These are phyloP conservation scores for Phoenicopterus ruber DNA, from an alignment of 2,113 vertebrate genomes.

Conservation along the genomic window DNA sequence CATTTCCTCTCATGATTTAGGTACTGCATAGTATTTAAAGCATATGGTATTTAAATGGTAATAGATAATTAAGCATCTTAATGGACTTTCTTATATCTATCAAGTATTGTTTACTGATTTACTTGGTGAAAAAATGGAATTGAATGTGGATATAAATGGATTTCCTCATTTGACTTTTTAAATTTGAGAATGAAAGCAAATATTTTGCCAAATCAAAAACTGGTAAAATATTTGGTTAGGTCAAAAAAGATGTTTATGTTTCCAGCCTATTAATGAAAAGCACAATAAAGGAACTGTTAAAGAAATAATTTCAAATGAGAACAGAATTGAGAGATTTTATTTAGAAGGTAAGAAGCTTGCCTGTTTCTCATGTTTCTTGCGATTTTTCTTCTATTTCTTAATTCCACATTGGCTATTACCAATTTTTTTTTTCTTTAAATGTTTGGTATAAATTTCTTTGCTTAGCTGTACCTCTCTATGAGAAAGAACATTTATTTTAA, in stretches of 20 bases:
- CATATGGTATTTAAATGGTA: neutral
- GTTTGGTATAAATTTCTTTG: neutral
- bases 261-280: neutral
- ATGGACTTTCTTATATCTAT: neutral
- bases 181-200: neutral
- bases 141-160: neutral
- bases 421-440: neutral
- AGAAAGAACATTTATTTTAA: neutral
- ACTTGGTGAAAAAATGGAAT: neutral
- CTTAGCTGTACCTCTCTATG: neutral
- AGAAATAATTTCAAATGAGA: neutral
- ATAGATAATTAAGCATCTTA: conserved; percentile 14
- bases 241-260: neutral
- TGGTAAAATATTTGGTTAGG: neutral
- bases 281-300: neutral
- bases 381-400: neutral
- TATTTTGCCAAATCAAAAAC: neutral
- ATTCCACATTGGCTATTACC: neutral
- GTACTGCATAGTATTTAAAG: neutral
- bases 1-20: neutral
- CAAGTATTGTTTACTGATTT: neutral
- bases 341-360: neutral
- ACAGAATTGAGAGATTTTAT: neutral
- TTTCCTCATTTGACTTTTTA: neutral
- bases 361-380: neutral